Conservation (phyloP, 1,140 invertebrate genomes). For the Propsilocerus akamusi region DNA sequence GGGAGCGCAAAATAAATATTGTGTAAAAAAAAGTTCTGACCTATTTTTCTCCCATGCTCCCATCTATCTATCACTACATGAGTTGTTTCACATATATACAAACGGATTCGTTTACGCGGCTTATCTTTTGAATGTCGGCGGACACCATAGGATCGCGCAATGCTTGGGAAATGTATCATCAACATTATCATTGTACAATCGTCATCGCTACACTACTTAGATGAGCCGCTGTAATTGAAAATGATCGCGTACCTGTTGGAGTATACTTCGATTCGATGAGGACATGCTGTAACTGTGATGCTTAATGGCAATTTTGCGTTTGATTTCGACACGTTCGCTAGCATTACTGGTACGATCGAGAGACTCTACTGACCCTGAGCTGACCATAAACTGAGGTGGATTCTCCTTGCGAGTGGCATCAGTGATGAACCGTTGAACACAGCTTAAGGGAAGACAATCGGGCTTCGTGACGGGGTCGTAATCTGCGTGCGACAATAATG, state of each 20-base stretch:
- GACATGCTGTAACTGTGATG: conserved; percentile 27
- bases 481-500: conserved; percentile 39
- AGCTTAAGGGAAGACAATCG: conserved; percentile 52
- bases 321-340: conserved; percentile 23
- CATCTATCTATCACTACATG: no score
- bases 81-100: background rate
- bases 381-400: conserved; percentile 10
- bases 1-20: conserved; percentile 3
- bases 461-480: conserved; percentile 55
- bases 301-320: conserved; percentile 33
- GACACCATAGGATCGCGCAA: no score
- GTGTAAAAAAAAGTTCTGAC: background rate
- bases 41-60: conserved; percentile 1
- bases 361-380: conserved; percentile 11
- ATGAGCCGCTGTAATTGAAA: background rate
- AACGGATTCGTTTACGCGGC: background rate
- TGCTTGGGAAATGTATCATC: background rate
- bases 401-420: conserved; percentile 40
- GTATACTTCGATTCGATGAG: conserved; percentile 34
- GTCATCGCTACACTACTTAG: background rate
- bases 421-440: conserved; percentile 51
- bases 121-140: no score
- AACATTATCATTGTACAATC: background rate
- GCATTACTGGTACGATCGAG: conserved; percentile 15
- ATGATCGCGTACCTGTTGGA: conserved; percentile 31